Conservation (phyloP, 2,797 vertebrate genomes). For the Catharus ustulatus region DNA sequence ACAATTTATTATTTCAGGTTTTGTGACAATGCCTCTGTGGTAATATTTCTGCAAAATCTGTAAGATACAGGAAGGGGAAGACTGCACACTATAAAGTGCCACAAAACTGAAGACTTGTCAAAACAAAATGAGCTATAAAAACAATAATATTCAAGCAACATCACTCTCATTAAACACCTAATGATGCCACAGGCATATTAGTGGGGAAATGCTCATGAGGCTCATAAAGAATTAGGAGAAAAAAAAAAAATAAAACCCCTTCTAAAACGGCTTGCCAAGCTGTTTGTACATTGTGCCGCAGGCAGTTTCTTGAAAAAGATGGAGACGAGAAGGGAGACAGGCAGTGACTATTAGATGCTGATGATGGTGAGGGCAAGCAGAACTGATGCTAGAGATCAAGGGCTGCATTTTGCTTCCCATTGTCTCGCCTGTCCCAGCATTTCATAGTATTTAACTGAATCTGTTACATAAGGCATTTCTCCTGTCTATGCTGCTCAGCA, state of each 20-base stretch:
- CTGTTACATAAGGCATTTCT: slow-evolving; percentile 32
- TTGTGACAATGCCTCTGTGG: slow-evolving; percentile 8
- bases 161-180: slow-evolving; percentile 68
- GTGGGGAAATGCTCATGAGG: slow-evolving; percentile 37
- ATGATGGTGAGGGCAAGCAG: slow-evolving; percentile 21
- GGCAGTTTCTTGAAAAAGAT: slow-evolving; percentile 54
- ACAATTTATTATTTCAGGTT: slow-evolving; percentile 36
- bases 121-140: slow-evolving; percentile 56
- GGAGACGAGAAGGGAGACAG: slow-evolving; percentile 34
- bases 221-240: slow-evolving; percentile 28
- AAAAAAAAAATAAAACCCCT: neutral
- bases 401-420: slow-evolving; percentile 42
- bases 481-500: neutral
- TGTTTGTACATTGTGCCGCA: slow-evolving; percentile 47
- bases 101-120: slow-evolving; percentile 40
- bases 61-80: neutral
- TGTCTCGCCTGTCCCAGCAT: slow-evolving; percentile 18
- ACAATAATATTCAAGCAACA: slow-evolving; percentile 26
- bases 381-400: slow-evolving; percentile 46
- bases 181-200: slow-evolving; percentile 60
- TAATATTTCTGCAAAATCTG: slow-evolving; percentile 16
- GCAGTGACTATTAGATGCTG: slow-evolving; percentile 37
- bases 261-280: slow-evolving; percentile 19
- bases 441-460: slow-evolving; percentile 38
- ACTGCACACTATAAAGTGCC: neutral